Conservation (phyloP, 2,888 invertebrate species). For the Lepidocyrtoides sp. region DNA sequence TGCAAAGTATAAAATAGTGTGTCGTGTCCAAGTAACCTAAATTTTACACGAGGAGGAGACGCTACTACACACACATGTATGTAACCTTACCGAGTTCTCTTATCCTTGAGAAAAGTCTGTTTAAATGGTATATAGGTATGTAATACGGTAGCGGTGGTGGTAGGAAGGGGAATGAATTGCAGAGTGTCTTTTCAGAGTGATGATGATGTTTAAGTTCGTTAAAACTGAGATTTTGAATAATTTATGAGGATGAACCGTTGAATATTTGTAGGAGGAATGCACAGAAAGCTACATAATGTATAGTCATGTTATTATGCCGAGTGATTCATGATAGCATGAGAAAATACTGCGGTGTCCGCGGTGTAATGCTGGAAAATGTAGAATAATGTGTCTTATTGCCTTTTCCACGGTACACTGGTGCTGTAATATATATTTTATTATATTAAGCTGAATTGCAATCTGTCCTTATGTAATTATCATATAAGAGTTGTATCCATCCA, state of each 20-base stretch:
- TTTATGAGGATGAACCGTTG: neutral
- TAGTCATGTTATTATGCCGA: neutral
- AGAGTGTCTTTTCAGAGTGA: too few relatives aligned
- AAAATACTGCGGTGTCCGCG: neutral
- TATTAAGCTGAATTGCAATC: too few relatives aligned
- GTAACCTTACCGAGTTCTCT: too few relatives aligned
- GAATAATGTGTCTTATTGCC: neutral
- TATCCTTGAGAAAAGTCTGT: too few relatives aligned
- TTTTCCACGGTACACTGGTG: neutral
- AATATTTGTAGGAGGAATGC: neutral
- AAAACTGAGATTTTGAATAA: constrained; percentile 14
- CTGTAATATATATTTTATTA: too few relatives aligned
- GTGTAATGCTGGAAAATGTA: neutral
- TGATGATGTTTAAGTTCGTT: neutral
- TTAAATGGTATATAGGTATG: too few relatives aligned
- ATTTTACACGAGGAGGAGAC: constrained; percentile 7
- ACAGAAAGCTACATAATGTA: neutral
- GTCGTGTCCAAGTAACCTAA: constrained; percentile 19
- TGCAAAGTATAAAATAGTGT: neutral
- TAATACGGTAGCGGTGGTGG: too few relatives aligned
- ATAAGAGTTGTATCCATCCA: too few relatives aligned
- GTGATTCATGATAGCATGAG: neutral
- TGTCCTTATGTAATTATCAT: too few relatives aligned
- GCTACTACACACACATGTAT: too few relatives aligned
- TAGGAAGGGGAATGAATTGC: too few relatives aligned